phyloP scores from a whole-genome alignment of 2,113 vertebrate genomes.

The Microcebus jonahi region DNA sequence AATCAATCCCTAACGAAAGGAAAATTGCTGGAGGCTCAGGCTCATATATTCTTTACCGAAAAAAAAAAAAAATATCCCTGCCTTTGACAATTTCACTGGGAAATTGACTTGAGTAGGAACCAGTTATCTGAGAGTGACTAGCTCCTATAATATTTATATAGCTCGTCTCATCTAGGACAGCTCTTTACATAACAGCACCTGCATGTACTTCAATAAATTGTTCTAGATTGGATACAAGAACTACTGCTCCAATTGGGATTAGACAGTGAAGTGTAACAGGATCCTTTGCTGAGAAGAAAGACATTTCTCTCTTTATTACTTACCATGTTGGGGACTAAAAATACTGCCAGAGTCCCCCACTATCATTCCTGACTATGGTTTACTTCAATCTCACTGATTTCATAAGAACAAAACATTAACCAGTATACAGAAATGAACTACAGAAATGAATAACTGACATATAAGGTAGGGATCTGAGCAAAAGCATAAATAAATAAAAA shows the following conservation, averaged over 20 bases:
- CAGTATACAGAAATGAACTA: not conserved
- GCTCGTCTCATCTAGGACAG: not conserved
- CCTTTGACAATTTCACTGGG: not conserved
- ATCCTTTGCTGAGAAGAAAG: not conserved
- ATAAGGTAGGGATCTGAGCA: not conserved
- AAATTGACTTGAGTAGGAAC: not conserved
- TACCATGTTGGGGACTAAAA: not conserved
- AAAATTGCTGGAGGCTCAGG: not conserved
- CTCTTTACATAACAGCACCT: too few species aligned
- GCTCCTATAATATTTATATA: not conserved
- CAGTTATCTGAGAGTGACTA: not conserved
- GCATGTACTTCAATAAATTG: rapidly evolving
- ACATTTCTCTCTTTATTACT: not conserved
- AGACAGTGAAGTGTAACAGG: not conserved
- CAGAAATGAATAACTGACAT: constrained; percentile 48
- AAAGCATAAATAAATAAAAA: constrained; percentile 21
- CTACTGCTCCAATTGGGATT: not conserved
- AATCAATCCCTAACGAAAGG: not conserved
- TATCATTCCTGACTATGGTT: not conserved
- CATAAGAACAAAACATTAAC: constrained; percentile 36
- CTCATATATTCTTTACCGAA: not conserved
- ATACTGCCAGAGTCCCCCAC: not conserved
- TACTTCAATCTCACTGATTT: constrained; percentile 27
- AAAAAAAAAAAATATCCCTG: not conserved
- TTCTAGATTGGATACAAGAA: not conserved